phyloP scores from a whole-genome alignment of 2,888 invertebrate genomes.

The Parascotia fuliginaria region DNA sequence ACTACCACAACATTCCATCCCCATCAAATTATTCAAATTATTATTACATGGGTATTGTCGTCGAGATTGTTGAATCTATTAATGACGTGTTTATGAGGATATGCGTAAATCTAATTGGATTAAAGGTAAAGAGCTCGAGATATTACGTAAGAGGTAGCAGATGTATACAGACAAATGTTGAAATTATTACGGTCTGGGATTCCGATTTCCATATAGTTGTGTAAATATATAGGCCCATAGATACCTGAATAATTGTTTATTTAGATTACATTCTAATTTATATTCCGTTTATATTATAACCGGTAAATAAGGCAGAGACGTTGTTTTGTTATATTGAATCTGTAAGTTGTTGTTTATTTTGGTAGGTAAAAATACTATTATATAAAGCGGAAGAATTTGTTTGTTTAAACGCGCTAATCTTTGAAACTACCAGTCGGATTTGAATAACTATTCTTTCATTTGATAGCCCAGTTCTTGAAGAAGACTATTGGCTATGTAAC shows the following conservation, averaged over 20 bases:
- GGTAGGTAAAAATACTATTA: too few species aligned
- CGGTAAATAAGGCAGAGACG: background rate
- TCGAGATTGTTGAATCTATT: constrained; percentile 15
- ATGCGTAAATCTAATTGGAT: constrained; percentile 26
- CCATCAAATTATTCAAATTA: background rate
- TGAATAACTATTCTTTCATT: too few species aligned
- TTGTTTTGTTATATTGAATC: constrained; percentile 12
- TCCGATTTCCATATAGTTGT: constrained; percentile 43
- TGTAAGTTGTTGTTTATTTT: background rate
- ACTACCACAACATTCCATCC: too few species aligned
- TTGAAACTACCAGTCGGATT: too few species aligned
- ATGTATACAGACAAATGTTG: constrained; percentile 43
- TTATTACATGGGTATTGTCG: background rate
- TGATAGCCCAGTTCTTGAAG: too few species aligned
- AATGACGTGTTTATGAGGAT: constrained; percentile 4
- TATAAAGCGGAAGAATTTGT: too few species aligned
- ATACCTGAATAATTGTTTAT: constrained; percentile 45
- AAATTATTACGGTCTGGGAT: constrained; percentile 39
- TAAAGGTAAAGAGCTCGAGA: constrained; percentile 20
- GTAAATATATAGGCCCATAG: constrained; percentile 34
- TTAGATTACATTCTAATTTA: constrained; percentile 35
- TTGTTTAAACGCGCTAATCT: too few species aligned
- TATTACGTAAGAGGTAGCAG: constrained; percentile 29
- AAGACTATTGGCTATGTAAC: too few species aligned
- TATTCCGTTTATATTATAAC: constrained; percentile 19